phyloP scores from a whole-genome alignment of 2,888 invertebrate species.

The Abscondita cerata region DNA sequence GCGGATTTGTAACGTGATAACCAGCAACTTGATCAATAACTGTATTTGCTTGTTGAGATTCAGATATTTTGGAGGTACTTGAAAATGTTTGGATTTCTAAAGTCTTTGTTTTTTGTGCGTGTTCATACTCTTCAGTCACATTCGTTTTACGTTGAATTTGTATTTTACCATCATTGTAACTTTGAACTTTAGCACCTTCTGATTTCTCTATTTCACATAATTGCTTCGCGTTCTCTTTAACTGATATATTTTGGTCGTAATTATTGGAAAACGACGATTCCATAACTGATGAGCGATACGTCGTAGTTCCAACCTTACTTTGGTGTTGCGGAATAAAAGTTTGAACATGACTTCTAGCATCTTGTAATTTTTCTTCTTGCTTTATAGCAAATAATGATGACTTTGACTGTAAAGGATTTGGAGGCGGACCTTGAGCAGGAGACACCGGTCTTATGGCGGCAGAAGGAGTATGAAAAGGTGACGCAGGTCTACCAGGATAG shows the following conservation, averaged over 20 bases:
- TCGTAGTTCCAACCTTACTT: not conserved
- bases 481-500: conserved; percentile 56
- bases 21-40: conserved; percentile 42
- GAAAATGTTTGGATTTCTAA: conserved; percentile 65
- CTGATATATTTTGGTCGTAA: not conserved
- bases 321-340: conserved; percentile 27
- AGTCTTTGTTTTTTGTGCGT: conserved; percentile 68
- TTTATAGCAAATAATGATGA: conserved; percentile 11
- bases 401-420: conserved; percentile 62
- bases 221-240: not conserved
- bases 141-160: conserved; percentile 69
- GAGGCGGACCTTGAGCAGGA: conserved; percentile 75
- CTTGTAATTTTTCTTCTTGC: conserved; percentile 14
- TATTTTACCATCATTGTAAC: conserved; percentile 49
- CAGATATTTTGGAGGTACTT: conserved; percentile 27
- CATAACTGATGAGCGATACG: not conserved
- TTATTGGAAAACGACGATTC: not conserved
- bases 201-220: conserved; percentile 3
- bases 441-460: conserved; percentile 65
- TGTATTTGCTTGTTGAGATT: conserved; percentile 48
- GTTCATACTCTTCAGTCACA: conserved; percentile 73
- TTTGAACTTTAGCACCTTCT: conserved; percentile 11
- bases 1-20: conserved; percentile 55
- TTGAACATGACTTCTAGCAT: conserved; percentile 21
- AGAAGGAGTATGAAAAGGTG: conserved; percentile 47